phyloP scores from a whole-genome alignment of 1,140 invertebrate genomes.

The Cyrtorhinus lividipennis region DNA sequence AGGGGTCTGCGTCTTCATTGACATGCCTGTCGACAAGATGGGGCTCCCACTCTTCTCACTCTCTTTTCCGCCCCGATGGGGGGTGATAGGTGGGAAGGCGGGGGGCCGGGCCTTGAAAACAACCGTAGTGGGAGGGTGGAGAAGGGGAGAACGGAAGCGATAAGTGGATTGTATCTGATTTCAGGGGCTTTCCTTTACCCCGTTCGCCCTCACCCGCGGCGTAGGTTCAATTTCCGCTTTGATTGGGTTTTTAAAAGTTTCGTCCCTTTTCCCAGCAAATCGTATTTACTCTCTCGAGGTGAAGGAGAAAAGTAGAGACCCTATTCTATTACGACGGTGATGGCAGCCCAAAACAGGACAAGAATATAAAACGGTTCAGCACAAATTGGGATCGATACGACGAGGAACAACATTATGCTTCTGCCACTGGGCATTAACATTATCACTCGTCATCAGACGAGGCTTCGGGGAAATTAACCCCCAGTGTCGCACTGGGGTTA shows the following conservation, averaged over 20 bases:
- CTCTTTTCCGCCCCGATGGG: too few species aligned
- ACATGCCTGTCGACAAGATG: background rate
- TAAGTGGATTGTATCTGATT: background rate
- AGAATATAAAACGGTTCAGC: too few species aligned
- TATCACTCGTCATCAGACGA: too few species aligned
- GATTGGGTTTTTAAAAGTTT: background rate
- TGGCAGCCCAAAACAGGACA: background rate
- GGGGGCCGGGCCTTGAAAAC: too few species aligned
- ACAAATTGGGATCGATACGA: too few species aligned
- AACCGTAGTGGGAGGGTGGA: background rate
- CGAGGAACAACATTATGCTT: too few species aligned
- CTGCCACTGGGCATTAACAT: too few species aligned
- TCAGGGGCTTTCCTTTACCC: background rate
- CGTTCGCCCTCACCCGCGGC: background rate
- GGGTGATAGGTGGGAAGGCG: too few species aligned
- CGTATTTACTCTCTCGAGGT: background rate
- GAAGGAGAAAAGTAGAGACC: background rate
- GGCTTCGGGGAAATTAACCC: too few species aligned
- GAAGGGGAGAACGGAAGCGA: too few species aligned
- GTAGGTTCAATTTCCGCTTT: background rate
- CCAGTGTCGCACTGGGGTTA: too few species aligned
- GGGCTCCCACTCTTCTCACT: background rate
- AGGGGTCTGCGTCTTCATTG: background rate
- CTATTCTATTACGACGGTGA: background rate
- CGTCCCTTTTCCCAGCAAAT: background rate